Base-by-base conservation (phyloP, 2,797 vertebrate genomes). In the Oryzias sinensis region DNA sequence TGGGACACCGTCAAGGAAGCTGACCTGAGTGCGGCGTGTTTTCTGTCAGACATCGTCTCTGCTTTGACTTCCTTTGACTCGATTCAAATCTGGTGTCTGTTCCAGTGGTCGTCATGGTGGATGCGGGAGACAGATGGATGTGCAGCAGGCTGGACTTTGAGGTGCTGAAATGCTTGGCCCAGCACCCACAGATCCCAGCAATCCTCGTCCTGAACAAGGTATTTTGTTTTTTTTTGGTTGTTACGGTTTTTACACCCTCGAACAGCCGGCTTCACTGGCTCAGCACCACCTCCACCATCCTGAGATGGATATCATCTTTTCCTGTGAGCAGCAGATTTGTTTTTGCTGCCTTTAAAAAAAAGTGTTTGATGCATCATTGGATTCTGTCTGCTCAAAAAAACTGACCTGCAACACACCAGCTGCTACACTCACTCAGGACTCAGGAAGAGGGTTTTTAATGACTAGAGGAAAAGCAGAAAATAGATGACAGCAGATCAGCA, bases 131-230 rank as follows among this genome's bases (percentile, higher is more conserved):
- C 80, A 93, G 89, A 76, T 97, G 95, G 95, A 93, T 87, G 1
- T 79, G 91, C 58, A 77, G 65, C 56, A 85, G 56, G 13, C 90
- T 99, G 37, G 92, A 90, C 75, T 85, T 78, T 0, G 94, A 97
- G 79, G 88, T 97, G 74, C 88, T 96, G 50, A 91, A 80, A 72
- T 96, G 95, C 58, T 86, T 99, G 6, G 79, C 90, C 15, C 50
- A 73, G 56, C 89, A 96, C 62, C 80, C 93, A 0, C 61, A 91
- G 20, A 78, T 93, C 67, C 95, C 96, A 40, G 93, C 96, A 5
- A 40, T 98, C 55, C 93, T 99, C 18, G 91, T 97, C 58, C 90
- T 98, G 76, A 99, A 98, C 83, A 99, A 98, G 94, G 97, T 97
- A 87, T 45, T 41, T 1, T 24, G 48, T 37, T 4, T 14, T 24